Evolutionary conservation across 2,797 vertebrate species (phyloP), one percentile per base, ranked within the genome.

Genomic region (Falco columbarius): DNA sequence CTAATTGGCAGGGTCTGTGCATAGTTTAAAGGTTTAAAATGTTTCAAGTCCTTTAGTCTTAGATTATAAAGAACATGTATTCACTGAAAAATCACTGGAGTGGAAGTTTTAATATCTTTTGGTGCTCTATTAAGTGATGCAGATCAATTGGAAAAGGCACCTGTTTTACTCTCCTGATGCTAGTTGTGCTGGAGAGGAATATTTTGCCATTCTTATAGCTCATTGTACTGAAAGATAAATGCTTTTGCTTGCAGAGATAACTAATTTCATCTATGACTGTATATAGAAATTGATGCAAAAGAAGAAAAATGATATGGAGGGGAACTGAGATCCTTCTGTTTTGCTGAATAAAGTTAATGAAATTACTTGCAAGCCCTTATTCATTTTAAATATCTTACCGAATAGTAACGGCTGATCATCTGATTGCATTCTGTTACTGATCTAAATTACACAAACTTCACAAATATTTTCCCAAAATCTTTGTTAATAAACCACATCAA

Each of bases 1-100:
- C 10, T 90, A 90, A 91, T 68, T 96, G 95, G 72, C 84, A 70
- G 36, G 9, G 21, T 51, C 75, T 94, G 38, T 72, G n/a, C 65
- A 67, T 92, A 95, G 75, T 90, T 95, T 71, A 51, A 73, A 81
- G 27, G 42, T 89, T 97, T 94, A 38, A 91, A 96, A 62, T 86
- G 29, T 72, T 91, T 96, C 18, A 61, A 47, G 47, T 81, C 21
- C 4, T 2, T 81, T 66, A 59, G 17, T 76, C 89, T 70, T 90
- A 44, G 22, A n/a, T 93, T 56, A 20, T 67, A 40, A 93, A 56
- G 58, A 74, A 47, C 4, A 7, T 46, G 14, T 66, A 77, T 68
- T 87, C 51, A 66, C 17, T 79, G 68, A 81, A 91, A 95, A 82
- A 86, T 75, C 17, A 34, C 22, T 62, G 46, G 30, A 72, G 46